A percentile compares a stretch with the other conserved stretches of the same genome.
These are phyloP conservation scores for Nerophis lumbriciformis DNA, from an alignment of 2,113 vertebrate genomes.

Conservation along the genomic window DNA sequence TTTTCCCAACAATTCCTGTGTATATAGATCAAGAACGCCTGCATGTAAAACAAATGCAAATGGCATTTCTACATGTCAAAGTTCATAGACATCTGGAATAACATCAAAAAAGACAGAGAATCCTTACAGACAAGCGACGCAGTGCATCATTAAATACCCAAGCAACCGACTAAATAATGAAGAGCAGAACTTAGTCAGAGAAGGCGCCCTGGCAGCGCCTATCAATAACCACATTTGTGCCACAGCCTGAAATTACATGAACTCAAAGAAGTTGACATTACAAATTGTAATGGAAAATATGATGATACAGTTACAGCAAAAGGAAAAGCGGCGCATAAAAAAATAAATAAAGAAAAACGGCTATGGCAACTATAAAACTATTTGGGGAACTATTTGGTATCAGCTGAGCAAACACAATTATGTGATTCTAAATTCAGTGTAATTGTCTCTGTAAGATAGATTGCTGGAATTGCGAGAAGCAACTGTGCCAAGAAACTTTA, in stretches of 20 bases:
- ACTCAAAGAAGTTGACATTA: constrained; percentile 27
- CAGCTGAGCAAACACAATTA: constrained; percentile 37
- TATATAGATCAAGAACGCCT: constrained; percentile 6
- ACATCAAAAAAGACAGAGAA: constrained; percentile 8
- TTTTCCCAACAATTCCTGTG: constrained; percentile 15
- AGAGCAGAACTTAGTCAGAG: constrained; percentile 18
- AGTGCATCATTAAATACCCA: constrained; percentile 15
- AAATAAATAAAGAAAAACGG: neutral
- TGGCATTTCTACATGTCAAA: neutral
- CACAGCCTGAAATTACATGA: constrained; percentile 22
- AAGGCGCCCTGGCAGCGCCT: constrained; percentile 15
- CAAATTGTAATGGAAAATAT: constrained; percentile 49
- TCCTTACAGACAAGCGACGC: neutral
- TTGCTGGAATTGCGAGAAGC: constrained; percentile 18
- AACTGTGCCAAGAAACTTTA: constrained; percentile 16
- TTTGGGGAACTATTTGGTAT: constrained; percentile 34
- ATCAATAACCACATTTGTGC: constrained; percentile 36
- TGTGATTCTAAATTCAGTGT: constrained; percentile 11
- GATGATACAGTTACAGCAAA: constrained; percentile 17
- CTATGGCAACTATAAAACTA: constrained; percentile 6
- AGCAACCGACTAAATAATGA: constrained; percentile 30
- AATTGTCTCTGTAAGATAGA: neutral
- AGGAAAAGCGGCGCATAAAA: constrained; percentile 24
- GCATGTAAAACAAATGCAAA: constrained; percentile 3
- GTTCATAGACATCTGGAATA: neutral